Conservation (phyloP, 37 sponge, comb jelly and placozoan genomes). For the Hexactinellida sp. region DNA sequence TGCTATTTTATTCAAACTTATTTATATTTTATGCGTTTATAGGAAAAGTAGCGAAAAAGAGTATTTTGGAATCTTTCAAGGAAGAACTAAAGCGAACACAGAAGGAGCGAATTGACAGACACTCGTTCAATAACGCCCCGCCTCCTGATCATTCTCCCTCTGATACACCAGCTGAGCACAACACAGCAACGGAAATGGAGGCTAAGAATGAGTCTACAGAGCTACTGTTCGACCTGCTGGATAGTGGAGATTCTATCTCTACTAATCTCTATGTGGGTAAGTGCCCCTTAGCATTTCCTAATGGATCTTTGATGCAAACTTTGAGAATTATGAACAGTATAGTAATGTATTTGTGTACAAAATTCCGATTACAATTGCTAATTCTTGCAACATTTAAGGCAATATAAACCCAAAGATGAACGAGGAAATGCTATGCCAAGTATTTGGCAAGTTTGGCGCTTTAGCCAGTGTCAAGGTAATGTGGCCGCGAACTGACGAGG, state of each 20-base stretch:
- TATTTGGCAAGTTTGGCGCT: slow-evolving; percentile 92
- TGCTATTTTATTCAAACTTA: neutral
- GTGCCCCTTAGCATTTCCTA: neutral
- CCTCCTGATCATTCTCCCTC: neutral
- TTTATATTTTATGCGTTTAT: neutral
- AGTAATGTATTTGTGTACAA: neutral
- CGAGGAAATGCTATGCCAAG: slow-evolving; percentile 89
- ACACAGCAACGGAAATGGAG: neutral
- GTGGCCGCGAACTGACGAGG: slow-evolving; percentile 99
- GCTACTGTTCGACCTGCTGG: slow-evolving; percentile 14
- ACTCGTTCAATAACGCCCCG: neutral
- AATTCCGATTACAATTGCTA: neutral
- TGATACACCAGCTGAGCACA: slow-evolving; percentile 36
- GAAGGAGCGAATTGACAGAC: neutral
- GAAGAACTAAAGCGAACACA: slow-evolving; percentile 74
- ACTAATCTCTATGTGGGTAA: slow-evolving; percentile 93
- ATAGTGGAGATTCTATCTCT: slow-evolving; percentile 78
- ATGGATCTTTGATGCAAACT: neutral
- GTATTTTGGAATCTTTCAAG: slow-evolving; percentile 86
- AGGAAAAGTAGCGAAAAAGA: slow-evolving; percentile 83
- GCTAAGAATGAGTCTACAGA: neutral
- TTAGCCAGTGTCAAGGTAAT: slow-evolving; percentile 98
- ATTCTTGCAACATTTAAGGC: slow-evolving; percentile 18
- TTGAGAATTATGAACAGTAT: neutral
- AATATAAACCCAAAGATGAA: slow-evolving; percentile 90